Evolutionary conservation across 2,888 invertebrate genomes (phyloP), one percentile per base, ranked within the genome.

Genomic region (Nysson spinosus): DNA sequence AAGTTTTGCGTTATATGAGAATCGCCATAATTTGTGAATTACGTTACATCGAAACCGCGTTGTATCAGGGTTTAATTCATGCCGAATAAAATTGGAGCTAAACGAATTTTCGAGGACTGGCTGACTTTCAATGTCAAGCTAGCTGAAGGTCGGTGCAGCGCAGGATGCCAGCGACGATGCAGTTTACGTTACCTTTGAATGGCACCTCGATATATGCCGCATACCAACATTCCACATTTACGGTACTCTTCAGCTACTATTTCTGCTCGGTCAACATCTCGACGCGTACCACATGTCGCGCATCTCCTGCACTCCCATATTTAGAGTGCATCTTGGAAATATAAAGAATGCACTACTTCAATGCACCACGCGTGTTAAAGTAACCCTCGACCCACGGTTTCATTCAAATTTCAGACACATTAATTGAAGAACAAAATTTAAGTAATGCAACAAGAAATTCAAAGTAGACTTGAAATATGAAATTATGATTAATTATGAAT

Each of bases 211-310:
- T 51, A 12, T 37, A 66, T 14, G 55, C 9, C 26, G 56, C 49
- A 39, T 52, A 46, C 54, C 44, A 6, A 11, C 34, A 28, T 37
- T 49, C 44, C 37, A 12, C 56, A 56, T 66, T 60, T 40, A 55
- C 51, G 46, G 60, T 47, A 54, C 60, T 35, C 47, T 5, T 16
- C 20, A 26, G 34, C 11, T 42, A 49, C 66, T 69, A 69, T 66
- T 69, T 44, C 44, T 61, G 61, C 66, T 20, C 35, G 35, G 42
- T 56, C 60, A 66, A 66, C 66, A 56, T 57, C 43, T n/a, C 30
- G 56, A 66, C 40, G 54, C 51, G 42, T 47, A 54, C 42, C 54
- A 58, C 39, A 43, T 22, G 65, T 50, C 35, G 17, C 43, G 14
- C 14, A 12, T 19, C 51, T 52, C 42, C 52, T 47, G 51, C 26